phyloP scores from a whole-genome alignment of 2,113 vertebrate species.

The Nipponia nippon region DNA sequence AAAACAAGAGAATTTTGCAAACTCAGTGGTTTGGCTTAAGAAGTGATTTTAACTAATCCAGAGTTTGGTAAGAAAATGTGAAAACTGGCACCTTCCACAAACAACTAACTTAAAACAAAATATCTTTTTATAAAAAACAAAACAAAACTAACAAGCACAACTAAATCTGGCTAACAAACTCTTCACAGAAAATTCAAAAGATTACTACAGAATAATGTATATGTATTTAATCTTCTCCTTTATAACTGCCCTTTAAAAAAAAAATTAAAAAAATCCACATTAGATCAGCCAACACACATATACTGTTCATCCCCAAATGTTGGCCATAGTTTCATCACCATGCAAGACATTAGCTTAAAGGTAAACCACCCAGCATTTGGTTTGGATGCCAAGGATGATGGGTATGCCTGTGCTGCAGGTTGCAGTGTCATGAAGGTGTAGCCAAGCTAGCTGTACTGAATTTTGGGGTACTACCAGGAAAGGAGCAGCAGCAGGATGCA shows the following conservation, averaged over 20 bases:
- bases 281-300: neutral
- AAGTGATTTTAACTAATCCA: neutral
- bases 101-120: constrained; percentile 49
- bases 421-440: neutral
- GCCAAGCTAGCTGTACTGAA: neutral
- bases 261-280: neutral
- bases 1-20: neutral
- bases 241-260: neutral
- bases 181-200: constrained; percentile 31
- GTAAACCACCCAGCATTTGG: neutral
- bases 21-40: neutral
- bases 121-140: neutral
- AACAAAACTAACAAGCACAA: neutral
- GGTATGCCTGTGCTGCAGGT: neutral
- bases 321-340: neutral
- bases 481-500: neutral
- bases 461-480: neutral
- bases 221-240: neutral
- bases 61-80: neutral
- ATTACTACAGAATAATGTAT: constrained; percentile 5
- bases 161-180: constrained; percentile 45
- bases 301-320: neutral
- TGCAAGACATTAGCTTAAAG: neutral
- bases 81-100: neutral
- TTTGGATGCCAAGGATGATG: neutral